Base-by-base conservation (phyloP, 1,140 invertebrate species). In the Aphidius gifuensis region DNA sequence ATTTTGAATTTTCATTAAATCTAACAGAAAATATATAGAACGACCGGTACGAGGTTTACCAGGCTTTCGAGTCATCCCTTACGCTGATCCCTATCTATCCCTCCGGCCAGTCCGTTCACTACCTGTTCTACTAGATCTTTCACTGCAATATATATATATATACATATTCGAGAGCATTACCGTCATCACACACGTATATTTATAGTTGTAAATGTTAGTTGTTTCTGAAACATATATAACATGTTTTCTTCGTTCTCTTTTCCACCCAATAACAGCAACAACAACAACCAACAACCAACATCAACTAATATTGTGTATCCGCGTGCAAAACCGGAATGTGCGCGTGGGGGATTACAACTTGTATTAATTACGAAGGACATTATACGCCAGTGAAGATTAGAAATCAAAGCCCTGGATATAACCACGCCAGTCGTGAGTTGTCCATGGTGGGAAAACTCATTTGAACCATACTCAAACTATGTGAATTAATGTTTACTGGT, bases 301-400 rank as follows among this genome's bases (percentile, higher is more conserved):
- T 69, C 73, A 77, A 77, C 76, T 76, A 79, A 79, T 79, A 78
- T 78, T 74, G 75, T 77, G 76, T 78, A 73, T 73, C 23, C 23
- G 4, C 69, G 72, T 68, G 74, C 74, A 78, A 79, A 80, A 80
- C 77, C 78, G 74, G 77, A 80, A 80, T 80, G 69, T 71, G 66
- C 66, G 66, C 66, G 64, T 65, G 49, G 48, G 67, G 78, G 71
- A 79, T 77, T 78, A 76, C 75, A 79, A 80, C 73, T 80, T 78
- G 79, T 80, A 80, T 80, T 80, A 80, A 80, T 80, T 80, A 80
- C 75, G 74, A 66, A 67, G 73, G 76, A 80, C 78, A 78, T 80
- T 72, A 77, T 72, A 75, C 67, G 67, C 73, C 66, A 70, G 62
- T 68, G 65, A 57, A 80, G 79, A 80, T 80, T 79, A 78, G 77